phyloP scores from a whole-genome alignment of 2,888 invertebrate genomes.

The Tachystola acroxantha region DNA sequence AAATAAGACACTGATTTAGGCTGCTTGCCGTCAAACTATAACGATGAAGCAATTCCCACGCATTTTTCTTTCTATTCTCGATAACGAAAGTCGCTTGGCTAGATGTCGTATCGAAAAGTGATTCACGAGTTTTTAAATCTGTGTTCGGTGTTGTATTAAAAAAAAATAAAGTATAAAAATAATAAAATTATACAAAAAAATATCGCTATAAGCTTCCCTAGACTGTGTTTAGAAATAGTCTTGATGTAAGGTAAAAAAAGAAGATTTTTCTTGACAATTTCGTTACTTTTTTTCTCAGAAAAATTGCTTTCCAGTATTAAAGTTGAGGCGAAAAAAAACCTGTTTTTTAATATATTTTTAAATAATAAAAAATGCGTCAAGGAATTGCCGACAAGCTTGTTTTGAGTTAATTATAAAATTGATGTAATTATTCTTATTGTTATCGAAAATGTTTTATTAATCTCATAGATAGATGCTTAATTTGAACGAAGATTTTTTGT shows the following conservation, averaged over 20 bases:
- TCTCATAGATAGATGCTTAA: constrained; percentile 23
- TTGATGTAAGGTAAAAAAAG: constrained; percentile 13
- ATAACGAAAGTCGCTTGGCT: no score
- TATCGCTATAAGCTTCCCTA: constrained; percentile 42
- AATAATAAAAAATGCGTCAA: constrained; percentile 10
- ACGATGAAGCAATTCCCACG: no score
- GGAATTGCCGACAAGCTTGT: constrained; percentile 21
- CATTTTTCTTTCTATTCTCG: no score
- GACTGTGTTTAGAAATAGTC: constrained; percentile 49
- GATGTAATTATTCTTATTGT: constrained; percentile 15
- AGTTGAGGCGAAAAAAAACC: constrained; percentile 41
- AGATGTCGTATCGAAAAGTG: no score
- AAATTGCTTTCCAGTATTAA: constrained; percentile 50
- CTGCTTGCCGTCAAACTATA: no score
- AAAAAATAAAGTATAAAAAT: constrained; percentile 19
- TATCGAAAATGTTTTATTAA: constrained; percentile 16
- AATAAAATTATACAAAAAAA: constrained; percentile 22
- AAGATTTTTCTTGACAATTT: constrained; percentile 6
- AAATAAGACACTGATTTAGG: no score
- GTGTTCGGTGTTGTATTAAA: constrained; percentile 44
- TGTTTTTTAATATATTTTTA: constrained; percentile 18
- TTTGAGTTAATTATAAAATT: constrained; percentile 4
- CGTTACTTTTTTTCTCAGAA: constrained; percentile 1
- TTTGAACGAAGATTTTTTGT: constrained; percentile 12
- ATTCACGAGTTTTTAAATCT: constrained; percentile 4